Base-by-base conservation (phyloP, 2,797 vertebrate species). In the Myotis findleyi region DNA sequence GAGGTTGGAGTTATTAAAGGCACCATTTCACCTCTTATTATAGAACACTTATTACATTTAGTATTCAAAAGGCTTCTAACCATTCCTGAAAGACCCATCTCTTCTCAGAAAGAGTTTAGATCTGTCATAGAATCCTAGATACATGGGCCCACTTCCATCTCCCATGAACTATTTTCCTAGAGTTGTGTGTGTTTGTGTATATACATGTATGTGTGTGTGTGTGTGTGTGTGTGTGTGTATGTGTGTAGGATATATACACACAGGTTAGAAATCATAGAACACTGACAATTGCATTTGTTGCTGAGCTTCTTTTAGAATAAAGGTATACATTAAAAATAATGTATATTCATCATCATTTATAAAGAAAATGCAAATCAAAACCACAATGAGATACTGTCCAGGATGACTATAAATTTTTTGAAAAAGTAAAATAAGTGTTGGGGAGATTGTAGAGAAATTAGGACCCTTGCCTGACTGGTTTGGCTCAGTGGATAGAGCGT, bases 351-450 rank as follows among this genome's bases (percentile, higher is more conserved):
- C 9, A 83, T 44, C 57, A 62, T 21, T 90, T 55, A 69, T 75
- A 62, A 87, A 27, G 11, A 21, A 89, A 77, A 59, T 91, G 4
- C 25, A 81, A 75, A 88, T 57, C 21, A 20, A 95, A 90, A 71
- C 23, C 20, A 33, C 18, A 90, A 80, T 75, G 25, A 72, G 27
- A 83, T 13, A 75, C 33, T 38, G 33, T 69, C 9, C 47, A 84
- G 18, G 14, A 55, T 57, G 44, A 55, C 44, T 73, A 38, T 41
- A 68, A 25, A 27, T 82, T 53, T 30, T 49, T 30, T 76, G 53
- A 80, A 49, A 88, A 49, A 2, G n/a, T 12, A 53, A 77, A 91
- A 91, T 68, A 85, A 62, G 20, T 53, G 3, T 33, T 85, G 17
- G 38, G 3, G 21, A 83, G 47, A 81, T 68, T 17, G 9, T n/a